Evolutionary conservation across 2,797 vertebrate species (phyloP), one percentile per base, ranked within the genome.

Genomic region (Takifugu ocellatus): DNA sequence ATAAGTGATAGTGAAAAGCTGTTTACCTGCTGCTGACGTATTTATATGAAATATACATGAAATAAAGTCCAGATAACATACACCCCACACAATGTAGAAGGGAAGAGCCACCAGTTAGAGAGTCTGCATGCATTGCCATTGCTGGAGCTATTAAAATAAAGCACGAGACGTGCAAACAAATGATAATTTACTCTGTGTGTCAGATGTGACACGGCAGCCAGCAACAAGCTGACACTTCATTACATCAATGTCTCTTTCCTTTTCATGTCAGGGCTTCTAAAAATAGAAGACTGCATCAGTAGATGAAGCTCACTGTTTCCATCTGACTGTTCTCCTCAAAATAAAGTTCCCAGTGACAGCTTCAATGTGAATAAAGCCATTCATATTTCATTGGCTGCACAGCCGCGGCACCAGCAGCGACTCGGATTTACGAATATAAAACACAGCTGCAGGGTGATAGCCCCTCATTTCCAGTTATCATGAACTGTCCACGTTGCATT

Each of bases 371-470:
- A 58, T 15, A 0, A 56, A 10, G n/a, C 29, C 51, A 45, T 59
- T 65, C 33, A 46, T 52, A 26, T 62, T 53, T 54, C 11, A 56
- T 64, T 44, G 45, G 27, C 56, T 48, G 68, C 50, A 39, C 36
- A 53, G 39, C 44, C 39, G 45, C 29, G 16, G 50, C 10, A 6
- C 36, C 36, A 56, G 25, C 53, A 62, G 5, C 31, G 51, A 48
- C 51, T 53, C n/a, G 8, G 46, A 54, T 58, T 60, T 55, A 43
- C 65, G 51, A 72, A 67, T 43, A 50, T 24, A 49, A 57, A 50
- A 61, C 49, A 46, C 59, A 50, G 65, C 46, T 54, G 47, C 9
- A 14, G 29, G 1, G 44, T 53, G 39, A 60, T 25, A 33, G 58
- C 36, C 44, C 33, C 54, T 1, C 29, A 25, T 55, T 66, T 51